Percentiles rank a stretch among this genome's conserved stretches.
phyloP scores from a whole-genome alignment of 1,140 invertebrate species.

The Apis florea region DNA sequence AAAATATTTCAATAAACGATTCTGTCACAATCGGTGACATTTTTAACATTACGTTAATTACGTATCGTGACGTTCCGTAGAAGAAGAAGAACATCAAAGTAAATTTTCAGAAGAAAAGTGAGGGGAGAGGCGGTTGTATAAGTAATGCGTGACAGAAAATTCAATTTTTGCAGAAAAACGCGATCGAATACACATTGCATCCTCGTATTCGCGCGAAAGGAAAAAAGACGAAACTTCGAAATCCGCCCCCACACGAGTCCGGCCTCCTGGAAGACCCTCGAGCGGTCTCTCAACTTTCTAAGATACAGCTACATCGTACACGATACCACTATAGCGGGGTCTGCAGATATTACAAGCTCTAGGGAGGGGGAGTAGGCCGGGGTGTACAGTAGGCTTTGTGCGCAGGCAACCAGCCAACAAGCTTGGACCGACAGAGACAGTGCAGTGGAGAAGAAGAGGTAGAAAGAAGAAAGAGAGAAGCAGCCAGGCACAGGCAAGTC shows the following conservation, averaged over 20 bases:
- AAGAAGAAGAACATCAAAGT: too few species aligned
- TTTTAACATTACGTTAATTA: too few species aligned
- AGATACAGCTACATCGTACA: neutral
- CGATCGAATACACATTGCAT: too few species aligned
- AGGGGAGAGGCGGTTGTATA: too few species aligned
- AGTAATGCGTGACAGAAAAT: too few species aligned
- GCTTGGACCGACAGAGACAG: neutral
- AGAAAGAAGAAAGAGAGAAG: conserved; percentile 3
- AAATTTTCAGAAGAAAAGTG: too few species aligned
- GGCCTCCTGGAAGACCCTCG: neutral
- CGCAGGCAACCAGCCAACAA: conserved; percentile 32
- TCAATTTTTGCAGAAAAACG: too few species aligned
- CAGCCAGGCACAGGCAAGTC: conserved; percentile 29
- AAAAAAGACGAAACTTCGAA: neutral
- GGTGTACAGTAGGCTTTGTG: conserved; percentile 40
- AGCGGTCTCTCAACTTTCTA: neutral
- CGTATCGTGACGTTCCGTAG: too few species aligned
- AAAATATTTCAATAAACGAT: too few species aligned
- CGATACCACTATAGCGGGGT: conserved; percentile 5
- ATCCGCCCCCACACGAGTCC: neutral
- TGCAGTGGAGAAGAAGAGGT: neutral
- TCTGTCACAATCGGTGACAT: too few species aligned
- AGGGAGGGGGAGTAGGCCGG: neutral
- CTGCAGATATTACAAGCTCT: conserved; percentile 38
- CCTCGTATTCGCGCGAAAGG: neutral